Percentiles rank a stretch among this genome's conserved stretches.
Evolutionary conservation across 2,888 invertebrate species (phyloP).

Genomic region (Hirtodrosophila alboralis): DNA sequence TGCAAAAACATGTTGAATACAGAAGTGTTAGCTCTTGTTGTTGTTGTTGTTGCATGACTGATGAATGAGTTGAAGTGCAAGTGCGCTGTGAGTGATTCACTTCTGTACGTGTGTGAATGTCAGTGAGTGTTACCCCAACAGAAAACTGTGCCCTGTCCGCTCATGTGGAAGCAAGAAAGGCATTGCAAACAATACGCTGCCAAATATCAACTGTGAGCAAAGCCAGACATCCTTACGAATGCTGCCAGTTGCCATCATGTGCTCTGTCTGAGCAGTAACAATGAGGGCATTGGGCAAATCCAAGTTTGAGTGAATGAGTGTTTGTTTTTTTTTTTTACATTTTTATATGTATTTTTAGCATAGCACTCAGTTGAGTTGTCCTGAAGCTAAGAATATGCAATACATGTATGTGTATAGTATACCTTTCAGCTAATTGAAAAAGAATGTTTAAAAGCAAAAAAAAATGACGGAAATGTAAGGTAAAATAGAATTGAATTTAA

Average conservation of each 20-base stretch:
- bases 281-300: slow-evolving; percentile 18
- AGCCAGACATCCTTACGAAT: slow-evolving; percentile 16
- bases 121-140: slow-evolving; percentile 21
- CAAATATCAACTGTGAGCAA: slow-evolving; percentile 42
- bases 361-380: slow-evolving; percentile 4
- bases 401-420: neutral
- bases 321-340: neutral
- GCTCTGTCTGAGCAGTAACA: slow-evolving; percentile 2
- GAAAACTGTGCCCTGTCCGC: slow-evolving; percentile 25
- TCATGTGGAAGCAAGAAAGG: slow-evolving; percentile 24
- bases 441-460: neutral
- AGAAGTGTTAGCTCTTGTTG: slow-evolving; percentile 46
- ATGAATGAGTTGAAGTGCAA: slow-evolving; percentile 63
- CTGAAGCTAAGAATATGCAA: neutral
- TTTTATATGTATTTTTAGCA: neutral
- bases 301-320: slow-evolving; percentile 3
- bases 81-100: slow-evolving; percentile 30
- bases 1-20: slow-evolving; percentile 76
- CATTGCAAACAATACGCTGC: slow-evolving; percentile 45
- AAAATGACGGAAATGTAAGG: neutral
- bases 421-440: slow-evolving; percentile 19
- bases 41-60: slow-evolving; percentile 62
- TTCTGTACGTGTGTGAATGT: slow-evolving; percentile 7
- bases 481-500: too few species aligned
- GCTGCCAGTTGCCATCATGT: slow-evolving; percentile 17